Evolutionary conservation across 2,113 vertebrate species (phyloP).

Genomic region (crab-eating macaque (Macaca fascicularis)): DNA sequence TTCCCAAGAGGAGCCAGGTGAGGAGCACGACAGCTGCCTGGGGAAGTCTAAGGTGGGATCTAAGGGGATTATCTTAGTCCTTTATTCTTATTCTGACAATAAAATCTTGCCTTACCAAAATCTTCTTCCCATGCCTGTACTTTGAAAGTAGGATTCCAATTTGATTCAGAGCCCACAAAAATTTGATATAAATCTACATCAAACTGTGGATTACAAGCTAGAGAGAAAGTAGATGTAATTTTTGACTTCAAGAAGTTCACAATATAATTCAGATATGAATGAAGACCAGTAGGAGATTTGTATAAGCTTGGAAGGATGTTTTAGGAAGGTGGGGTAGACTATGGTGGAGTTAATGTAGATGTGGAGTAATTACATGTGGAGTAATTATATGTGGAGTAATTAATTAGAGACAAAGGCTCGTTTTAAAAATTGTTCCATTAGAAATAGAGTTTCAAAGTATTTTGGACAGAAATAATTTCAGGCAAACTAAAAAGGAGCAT

Average conservation of each 20-base stretch:
- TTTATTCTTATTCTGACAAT: slow-evolving; percentile 53
- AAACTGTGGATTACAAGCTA: background rate
- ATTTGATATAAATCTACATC: background rate
- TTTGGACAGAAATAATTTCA: background rate
- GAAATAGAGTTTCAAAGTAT: background rate
- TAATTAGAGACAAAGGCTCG: background rate
- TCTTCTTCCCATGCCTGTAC: background rate
- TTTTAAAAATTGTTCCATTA: background rate
- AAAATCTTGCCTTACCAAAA: slow-evolving; percentile 15
- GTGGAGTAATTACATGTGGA: too few species aligned
- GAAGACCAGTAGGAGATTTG: background rate
- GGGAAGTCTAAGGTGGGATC: slow-evolving; percentile 13
- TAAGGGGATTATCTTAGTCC: slow-evolving; percentile 22
- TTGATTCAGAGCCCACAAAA: background rate
- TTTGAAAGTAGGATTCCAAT: slow-evolving; percentile 48
- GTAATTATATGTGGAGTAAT: background rate
- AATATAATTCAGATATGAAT: background rate
- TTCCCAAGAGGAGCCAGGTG: slow-evolving; percentile 64
- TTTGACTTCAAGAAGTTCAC: background rate
- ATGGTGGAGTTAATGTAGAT: background rate
- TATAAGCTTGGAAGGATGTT: background rate
- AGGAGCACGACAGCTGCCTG: background rate
- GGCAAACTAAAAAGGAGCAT: background rate
- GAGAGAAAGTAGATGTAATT: background rate
- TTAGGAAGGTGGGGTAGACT: background rate